Percentiles rank a stretch among this genome's conserved stretches.
Conservation (phyloP, 2,888 invertebrate genomes). For the Willowsia nigromaculata region DNA sequence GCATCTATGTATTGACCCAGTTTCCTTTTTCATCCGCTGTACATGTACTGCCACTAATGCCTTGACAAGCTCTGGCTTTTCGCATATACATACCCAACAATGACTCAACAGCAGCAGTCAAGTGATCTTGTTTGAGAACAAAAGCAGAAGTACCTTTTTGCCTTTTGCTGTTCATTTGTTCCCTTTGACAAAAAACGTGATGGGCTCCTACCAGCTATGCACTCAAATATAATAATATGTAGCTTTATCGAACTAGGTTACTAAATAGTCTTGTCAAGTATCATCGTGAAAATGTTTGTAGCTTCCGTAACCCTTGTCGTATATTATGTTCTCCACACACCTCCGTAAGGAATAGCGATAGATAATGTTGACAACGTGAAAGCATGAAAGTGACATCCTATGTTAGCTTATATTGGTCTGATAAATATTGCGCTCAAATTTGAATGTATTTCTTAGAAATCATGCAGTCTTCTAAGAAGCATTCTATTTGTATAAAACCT, state of each 20-base stretch:
- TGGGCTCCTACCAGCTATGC: background rate
- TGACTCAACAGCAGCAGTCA: background rate
- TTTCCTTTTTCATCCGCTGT: constrained; percentile 24
- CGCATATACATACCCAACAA: background rate
- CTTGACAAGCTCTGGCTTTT: background rate
- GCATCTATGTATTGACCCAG: constrained; percentile 42
- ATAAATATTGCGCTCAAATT: too few species aligned
- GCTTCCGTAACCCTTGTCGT: background rate
- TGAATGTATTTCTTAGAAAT: too few species aligned
- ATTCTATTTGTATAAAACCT: too few species aligned
- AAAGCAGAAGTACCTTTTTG: constrained; percentile 3
- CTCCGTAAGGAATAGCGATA: background rate
- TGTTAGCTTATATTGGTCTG: too few species aligned
- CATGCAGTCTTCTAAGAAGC: too few species aligned
- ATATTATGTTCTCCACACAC: background rate
- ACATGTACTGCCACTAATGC: constrained; percentile 10
- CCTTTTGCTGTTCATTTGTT: constrained; percentile 7
- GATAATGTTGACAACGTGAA: background rate
- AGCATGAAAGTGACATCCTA: too few species aligned
- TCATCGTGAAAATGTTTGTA: background rate
- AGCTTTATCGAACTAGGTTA: constrained; percentile 32
- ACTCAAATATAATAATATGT: background rate
- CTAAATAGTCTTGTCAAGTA: constrained; percentile 27
- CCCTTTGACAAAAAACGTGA: constrained; percentile 46
- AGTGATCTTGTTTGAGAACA: constrained; percentile 31